Percentiles rank a stretch among this genome's conserved stretches.
These are phyloP conservation scores for Rhea americana DNA, from an alignment of 2,113 vertebrate species.

Conservation along the genomic window DNA sequence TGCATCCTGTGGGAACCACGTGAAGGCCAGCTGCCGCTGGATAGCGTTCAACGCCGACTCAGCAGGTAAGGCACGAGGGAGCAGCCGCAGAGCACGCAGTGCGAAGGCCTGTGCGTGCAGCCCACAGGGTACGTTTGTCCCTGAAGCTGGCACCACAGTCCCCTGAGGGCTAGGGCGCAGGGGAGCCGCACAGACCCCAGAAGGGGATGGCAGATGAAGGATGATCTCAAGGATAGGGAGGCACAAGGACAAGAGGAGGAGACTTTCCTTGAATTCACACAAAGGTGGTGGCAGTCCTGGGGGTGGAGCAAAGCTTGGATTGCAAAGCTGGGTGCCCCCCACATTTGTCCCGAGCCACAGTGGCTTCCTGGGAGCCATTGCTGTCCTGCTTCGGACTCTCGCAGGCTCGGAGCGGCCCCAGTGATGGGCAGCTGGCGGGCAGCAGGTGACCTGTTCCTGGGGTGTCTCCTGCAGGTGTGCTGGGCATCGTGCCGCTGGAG, in stretches of 20 bases:
- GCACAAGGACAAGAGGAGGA: fast-evolving
- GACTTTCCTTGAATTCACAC: not conserved
- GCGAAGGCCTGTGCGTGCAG: too few relatives aligned
- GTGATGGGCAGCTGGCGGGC: not conserved
- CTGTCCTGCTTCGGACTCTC: not conserved
- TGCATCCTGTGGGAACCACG: slow-evolving; percentile 81
- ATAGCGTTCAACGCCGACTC: slow-evolving; percentile 85
- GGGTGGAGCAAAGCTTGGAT: not conserved
- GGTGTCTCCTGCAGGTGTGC: slow-evolving; percentile 75
- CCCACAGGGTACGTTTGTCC: not conserved
- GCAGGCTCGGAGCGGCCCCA: not conserved
- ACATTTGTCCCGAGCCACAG: not conserved
- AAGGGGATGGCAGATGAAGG: too few relatives aligned
- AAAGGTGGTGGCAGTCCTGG: not conserved
- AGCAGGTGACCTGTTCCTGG: not conserved
- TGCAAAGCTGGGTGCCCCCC: not conserved
- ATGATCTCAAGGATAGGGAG: not conserved
- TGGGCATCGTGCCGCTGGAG: slow-evolving; percentile 85
- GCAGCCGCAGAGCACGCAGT: fast-evolving
- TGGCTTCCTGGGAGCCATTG: not conserved
- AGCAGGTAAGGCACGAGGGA: slow-evolving; percentile 75
- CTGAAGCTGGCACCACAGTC: not conserved
- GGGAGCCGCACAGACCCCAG: not conserved
- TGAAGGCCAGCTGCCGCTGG: slow-evolving; percentile 85
- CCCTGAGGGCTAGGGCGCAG: not conserved